phyloP scores from a whole-genome alignment of 2,113 vertebrate species.

The Falcunculus frontatus region DNA sequence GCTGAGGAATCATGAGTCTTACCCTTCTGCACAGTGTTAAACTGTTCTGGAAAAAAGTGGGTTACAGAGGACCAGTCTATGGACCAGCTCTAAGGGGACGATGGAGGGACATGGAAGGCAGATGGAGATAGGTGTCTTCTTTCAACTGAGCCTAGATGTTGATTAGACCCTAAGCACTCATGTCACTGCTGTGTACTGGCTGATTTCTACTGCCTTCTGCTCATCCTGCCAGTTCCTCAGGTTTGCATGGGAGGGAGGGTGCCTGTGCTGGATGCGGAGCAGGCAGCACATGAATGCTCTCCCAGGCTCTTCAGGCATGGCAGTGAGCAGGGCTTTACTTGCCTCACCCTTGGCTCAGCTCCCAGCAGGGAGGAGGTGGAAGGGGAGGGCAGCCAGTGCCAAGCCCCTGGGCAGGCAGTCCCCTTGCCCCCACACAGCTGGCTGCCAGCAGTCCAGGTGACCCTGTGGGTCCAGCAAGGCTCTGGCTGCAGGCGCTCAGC shows the following conservation, averaged over 20 bases:
- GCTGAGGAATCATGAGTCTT: background rate
- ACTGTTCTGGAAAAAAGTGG: background rate
- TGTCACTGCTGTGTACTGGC: background rate
- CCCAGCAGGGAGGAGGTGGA: background rate
- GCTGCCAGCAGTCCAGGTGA: background rate
- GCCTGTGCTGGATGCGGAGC: fast-evolving
- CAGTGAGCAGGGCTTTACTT: fast-evolving
- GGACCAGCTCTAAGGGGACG: background rate
- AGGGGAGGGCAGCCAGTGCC: background rate
- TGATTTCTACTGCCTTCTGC: background rate
- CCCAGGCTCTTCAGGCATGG: background rate
- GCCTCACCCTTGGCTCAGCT: background rate
- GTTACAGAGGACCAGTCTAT: background rate
- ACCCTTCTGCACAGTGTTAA: background rate
- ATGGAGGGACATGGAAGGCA: background rate
- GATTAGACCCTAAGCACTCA: background rate
- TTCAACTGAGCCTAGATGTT: background rate
- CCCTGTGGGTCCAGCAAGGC: background rate
- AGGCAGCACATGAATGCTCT: fast-evolving
- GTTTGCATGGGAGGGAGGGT: background rate
- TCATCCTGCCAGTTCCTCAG: background rate
- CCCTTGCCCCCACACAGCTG: background rate
- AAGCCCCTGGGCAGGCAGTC: background rate
- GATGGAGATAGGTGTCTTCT: background rate
- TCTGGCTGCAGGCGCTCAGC: background rate